Base-by-base conservation (phyloP, 1,140 invertebrate genomes). In the Neodiprion pinetum region DNA sequence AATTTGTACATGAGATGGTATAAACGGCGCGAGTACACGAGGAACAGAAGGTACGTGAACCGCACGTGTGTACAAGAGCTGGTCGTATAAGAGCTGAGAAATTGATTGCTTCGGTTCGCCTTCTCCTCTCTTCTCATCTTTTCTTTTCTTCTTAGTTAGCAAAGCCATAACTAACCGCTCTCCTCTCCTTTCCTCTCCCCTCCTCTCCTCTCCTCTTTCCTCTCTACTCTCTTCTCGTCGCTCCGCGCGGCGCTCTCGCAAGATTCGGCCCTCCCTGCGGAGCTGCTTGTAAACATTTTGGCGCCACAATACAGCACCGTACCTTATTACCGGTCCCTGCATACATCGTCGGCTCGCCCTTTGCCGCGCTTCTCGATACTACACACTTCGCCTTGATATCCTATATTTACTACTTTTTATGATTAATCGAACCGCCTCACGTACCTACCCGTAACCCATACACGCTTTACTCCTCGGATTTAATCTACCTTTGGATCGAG, bases 211-310 rank as follows among this genome's bases (percentile, higher is more conserved):
- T 61, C 53, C 11, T 61, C 53, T 61, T 1, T 61, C 53, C 11
- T 61, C 53, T 61, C n/a, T 61, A 11, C 7, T 40, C 28, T 40
- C 28, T 40, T 40, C 28, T 40, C 28, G 28, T 40, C 28, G 28
- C 28, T 40, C 28, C 28, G 5, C 28, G 28, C 28, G 28, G 28
- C 28, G 28, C 28, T 40, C 28, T 40, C 53, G 11, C 53, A 61
- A 61, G 53, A 14, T 61, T 9, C 53, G 53, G 53, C 11, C 11
- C 53, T 17, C 53, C 53, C 11, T 61, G 53, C 53, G 28, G 28
- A 40, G 28, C 28, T 68, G 74, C 70, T 40, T 70, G 67, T 76
- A 74, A 76, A 74, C 72, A 70, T 76, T 76, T 76, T 76, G 72
- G 75, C 75, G 73, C 75, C 69, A 69, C 61, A 53, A 65, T 65